Percentiles rank a stretch among this genome's conserved stretches.
phyloP scores from a whole-genome alignment of 2,113 vertebrate species.

The rat (Rattus norvegicus) region DNA sequence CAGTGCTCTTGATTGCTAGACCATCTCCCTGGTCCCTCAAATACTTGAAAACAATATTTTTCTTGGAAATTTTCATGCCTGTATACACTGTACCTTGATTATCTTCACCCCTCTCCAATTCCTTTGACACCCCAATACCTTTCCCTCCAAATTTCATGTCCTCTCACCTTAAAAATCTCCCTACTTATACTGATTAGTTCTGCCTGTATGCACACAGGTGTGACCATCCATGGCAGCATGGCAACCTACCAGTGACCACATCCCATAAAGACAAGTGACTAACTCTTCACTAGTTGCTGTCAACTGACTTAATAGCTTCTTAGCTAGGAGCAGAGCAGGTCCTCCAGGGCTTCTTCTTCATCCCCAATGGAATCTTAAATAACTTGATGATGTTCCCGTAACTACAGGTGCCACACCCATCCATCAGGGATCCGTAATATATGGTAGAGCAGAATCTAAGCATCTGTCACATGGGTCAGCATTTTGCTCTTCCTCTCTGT shows the following conservation, averaged over 20 bases:
- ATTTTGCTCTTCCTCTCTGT: background rate
- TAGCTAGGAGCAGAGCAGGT: background rate
- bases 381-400: background rate
- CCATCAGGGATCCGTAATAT: background rate
- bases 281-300: too few species aligned
- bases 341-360: background rate
- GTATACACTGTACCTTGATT: background rate
- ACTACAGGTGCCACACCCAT: background rate
- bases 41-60: background rate
- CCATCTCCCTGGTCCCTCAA: background rate
- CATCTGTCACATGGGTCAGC: background rate
- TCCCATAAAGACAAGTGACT: background rate
- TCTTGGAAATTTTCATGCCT: background rate
- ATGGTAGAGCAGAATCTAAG: background rate
- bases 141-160: background rate
- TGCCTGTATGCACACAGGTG: too few species aligned
- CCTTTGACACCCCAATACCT: background rate
- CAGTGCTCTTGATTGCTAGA: background rate
- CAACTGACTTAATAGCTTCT: background rate
- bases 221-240: background rate
- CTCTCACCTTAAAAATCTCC: background rate
- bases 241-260: background rate
- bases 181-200: too few species aligned
- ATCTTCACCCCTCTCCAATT: background rate
- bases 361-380: background rate